Evolutionary conservation across 2,113 vertebrate species (phyloP), one percentile per base, ranked within the genome.

Genomic region (Oenanthe melanoleuca): DNA sequence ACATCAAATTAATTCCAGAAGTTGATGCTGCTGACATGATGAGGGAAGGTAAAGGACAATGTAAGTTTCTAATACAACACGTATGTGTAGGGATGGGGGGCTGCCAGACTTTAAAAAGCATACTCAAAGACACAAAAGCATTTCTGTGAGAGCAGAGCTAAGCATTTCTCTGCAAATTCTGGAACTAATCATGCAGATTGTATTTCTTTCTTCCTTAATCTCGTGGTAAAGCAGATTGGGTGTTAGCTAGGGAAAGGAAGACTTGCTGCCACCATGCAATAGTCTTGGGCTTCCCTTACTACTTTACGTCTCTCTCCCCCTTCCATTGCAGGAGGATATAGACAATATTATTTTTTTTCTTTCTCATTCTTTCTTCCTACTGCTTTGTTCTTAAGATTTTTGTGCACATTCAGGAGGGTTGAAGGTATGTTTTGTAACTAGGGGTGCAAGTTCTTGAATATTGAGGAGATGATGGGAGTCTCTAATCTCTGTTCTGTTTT

Each of bases 1-100:
- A 89, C 60, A 80, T 83, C 26, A 86, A 86, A 95, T 96, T 92
- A 83, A 37, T 89, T 96, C 89, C 67, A 94, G 89, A 95, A 93
- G 67, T 15, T 71, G 79, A 86, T 49, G 52, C 47, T 66, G 29
- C 63, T 92, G 81, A 94, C 21, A 42, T 71, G 81, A 91, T 73
- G 71, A 94, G 31, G 64, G 52, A 93, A 90, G 84, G 89, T 94
- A 92, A 86, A 73, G 84, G 71, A 89, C 52, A 89, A 87, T 80
- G n/a, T 92, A 80, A 71, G 26, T 82, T 91, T 52, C 63, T 95
- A 88, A 92, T 86, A 34, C 0, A 0, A 86, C 83, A 52, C 33
- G 38, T 56, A 78, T 93, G 95, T 44, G 80, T 23, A 82, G 59
- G 38, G 44, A 86, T 70, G 71, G 33, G 60, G 94, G 19, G 20